Conservation (phyloP, 2,888 invertebrate genomes). For the Hoplodrina ambigua region DNA sequence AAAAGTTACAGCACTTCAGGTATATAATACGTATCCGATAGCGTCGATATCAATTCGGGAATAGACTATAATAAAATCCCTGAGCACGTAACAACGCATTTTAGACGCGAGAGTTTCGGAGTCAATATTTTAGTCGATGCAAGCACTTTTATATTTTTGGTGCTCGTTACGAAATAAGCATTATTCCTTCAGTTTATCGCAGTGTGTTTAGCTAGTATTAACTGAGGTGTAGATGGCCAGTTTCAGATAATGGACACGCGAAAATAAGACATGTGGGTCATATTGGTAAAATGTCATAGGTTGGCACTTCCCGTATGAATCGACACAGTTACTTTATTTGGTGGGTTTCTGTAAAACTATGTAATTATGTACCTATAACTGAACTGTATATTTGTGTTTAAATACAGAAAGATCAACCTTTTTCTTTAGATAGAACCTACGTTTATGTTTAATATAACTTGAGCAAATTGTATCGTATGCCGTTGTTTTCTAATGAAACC, state of each 20-base stretch:
- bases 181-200: background rate
- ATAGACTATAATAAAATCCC: constrained; percentile 48
- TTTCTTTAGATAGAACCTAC: background rate
- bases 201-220: background rate
- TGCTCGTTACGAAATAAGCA: constrained; percentile 26
- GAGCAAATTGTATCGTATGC: background rate
- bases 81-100: constrained; percentile 50
- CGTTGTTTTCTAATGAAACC: background rate
- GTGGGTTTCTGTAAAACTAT: background rate
- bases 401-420: background rate
- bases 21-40: constrained; percentile 50
- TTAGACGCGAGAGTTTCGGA: constrained; percentile 28
- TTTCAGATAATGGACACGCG: too few species aligned
- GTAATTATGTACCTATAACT: constrained; percentile 16
- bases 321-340: background rate
- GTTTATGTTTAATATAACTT: background rate
- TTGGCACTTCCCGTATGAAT: background rate
- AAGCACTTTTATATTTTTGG: constrained; percentile 46
- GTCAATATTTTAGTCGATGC: constrained; percentile 45
- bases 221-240: too few species aligned
- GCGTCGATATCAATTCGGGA: constrained; percentile 42
- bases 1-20: constrained; percentile 23
- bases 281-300: too few species aligned
- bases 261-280: too few species aligned
- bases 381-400: too few species aligned